A percentile compares a stretch with the other conserved stretches of the same genome.
Conservation (phyloP, 2,888 invertebrate species). For the Eupeodes luniger region DNA sequence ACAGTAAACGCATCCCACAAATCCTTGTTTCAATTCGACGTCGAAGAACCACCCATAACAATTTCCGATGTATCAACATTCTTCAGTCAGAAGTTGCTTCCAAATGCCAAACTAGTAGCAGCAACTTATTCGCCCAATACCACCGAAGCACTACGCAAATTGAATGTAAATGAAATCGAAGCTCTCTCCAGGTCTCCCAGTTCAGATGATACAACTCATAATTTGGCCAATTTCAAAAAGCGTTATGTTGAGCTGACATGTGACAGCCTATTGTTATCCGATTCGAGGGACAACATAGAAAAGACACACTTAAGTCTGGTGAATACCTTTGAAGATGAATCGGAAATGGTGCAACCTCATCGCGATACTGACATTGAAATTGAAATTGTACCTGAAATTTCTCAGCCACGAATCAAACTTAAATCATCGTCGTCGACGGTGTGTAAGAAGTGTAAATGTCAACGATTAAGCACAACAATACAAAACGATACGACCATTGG, state of each 20-base stretch:
- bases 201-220: constrained; percentile 51
- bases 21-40: constrained; percentile 51
- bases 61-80: constrained; percentile 67
- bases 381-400: background rate
- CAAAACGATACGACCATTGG: constrained; percentile 64
- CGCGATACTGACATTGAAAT: background rate
- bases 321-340: constrained; percentile 58
- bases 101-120: background rate
- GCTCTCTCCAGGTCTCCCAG: constrained; percentile 44
- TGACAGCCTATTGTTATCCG: constrained; percentile 35
- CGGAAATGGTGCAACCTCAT: constrained; percentile 33
- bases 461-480: constrained; percentile 35
- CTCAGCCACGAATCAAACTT: background rate
- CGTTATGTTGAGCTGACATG: constrained; percentile 61
- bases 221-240: constrained; percentile 61
- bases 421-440: constrained; percentile 34
- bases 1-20: constrained; percentile 43
- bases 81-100: constrained; percentile 33
- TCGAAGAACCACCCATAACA: constrained; percentile 64
- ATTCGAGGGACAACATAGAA: constrained; percentile 40
- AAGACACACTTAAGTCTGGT: constrained; percentile 68
- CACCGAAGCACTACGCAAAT: constrained; percentile 44
- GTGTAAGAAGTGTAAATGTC: constrained; percentile 59
- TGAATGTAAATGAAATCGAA: constrained; percentile 37
- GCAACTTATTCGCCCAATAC: constrained; percentile 40